Evolutionary conservation across 2,888 invertebrate species (phyloP).

Genomic region (Abscondita cerata): DNA sequence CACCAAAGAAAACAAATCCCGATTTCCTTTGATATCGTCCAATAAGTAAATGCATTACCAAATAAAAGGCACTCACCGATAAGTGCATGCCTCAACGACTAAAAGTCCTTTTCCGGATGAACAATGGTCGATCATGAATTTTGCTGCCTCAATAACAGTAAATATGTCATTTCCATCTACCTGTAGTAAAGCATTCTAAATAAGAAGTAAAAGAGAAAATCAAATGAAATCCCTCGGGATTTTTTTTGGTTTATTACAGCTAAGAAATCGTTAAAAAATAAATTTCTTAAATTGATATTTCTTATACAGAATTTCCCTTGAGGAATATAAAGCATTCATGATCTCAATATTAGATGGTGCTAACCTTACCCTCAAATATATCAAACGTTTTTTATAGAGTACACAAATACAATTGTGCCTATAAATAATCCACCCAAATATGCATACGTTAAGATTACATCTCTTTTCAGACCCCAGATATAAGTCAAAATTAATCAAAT

Average conservation of each 20-base stretch:
- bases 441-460: too few species aligned
- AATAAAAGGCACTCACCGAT: conserved; percentile 60
- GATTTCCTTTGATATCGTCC: conserved; percentile 13
- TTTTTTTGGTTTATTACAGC: conserved; percentile 5
- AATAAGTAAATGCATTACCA: conserved; percentile 7
- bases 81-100: conserved; percentile 79
- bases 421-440: too few species aligned
- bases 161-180: too few species aligned
- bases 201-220: conserved; percentile 3
- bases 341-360: conserved; percentile 7
- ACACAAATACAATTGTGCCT: background rate
- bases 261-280: conserved; percentile 4
- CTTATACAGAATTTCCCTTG: conserved; percentile 6
- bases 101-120: conserved; percentile 75
- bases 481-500: too few species aligned
- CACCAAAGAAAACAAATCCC: conserved; percentile 38
- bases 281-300: conserved; percentile 7
- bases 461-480: too few species aligned
- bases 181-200: background rate
- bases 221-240: background rate
- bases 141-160: conserved; percentile 66
- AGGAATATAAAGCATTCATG: conserved; percentile 8
- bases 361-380: conserved; percentile 2
- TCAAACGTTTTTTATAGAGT: background rate
- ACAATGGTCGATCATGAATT: conserved; percentile 68